A percentile compares a stretch with the other conserved stretches of the same genome.
Evolutionary conservation across 2,113 vertebrate species (phyloP).

Genomic region (Stomatorhinus ivindoensis): DNA sequence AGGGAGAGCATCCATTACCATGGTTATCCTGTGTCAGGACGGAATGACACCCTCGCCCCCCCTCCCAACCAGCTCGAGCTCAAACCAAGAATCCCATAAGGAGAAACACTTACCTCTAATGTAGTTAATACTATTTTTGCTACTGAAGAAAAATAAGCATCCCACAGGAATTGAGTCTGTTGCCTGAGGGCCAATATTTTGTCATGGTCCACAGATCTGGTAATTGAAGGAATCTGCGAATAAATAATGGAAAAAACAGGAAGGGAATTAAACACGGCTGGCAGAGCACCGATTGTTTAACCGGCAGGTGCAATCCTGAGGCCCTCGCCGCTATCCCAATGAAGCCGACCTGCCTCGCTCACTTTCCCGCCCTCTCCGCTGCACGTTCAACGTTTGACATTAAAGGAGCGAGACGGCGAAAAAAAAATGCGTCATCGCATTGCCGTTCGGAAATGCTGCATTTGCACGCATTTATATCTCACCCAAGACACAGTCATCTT

Average conservation of each 20-base stretch:
- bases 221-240: slow-evolving; percentile 62
- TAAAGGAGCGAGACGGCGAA: neutral
- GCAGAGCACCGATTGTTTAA: slow-evolving; percentile 30
- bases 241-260: slow-evolving; percentile 12
- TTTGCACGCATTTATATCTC: neutral
- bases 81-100: slow-evolving; percentile 7
- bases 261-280: slow-evolving; percentile 3
- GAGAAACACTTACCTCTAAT: slow-evolving; percentile 56
- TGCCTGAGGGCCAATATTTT: slow-evolving; percentile 60
- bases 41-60: neutral
- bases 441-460: neutral
- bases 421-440: neutral
- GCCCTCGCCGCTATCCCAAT: neutral
- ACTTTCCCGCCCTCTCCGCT: neutral
- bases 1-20: slow-evolving; percentile 21
- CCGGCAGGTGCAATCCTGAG: slow-evolving; percentile 29
- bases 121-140: slow-evolving; percentile 67
- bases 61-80: neutral
- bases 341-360: neutral
- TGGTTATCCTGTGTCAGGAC: slow-evolving; percentile 4
- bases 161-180: slow-evolving; percentile 69
- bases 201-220: slow-evolving; percentile 56
- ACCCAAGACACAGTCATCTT: neutral
- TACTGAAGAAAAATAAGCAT: slow-evolving; percentile 69
- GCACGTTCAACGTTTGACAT: neutral